phyloP scores from a whole-genome alignment of 2,888 invertebrate species.

The Hemicrepidius hirtus region DNA sequence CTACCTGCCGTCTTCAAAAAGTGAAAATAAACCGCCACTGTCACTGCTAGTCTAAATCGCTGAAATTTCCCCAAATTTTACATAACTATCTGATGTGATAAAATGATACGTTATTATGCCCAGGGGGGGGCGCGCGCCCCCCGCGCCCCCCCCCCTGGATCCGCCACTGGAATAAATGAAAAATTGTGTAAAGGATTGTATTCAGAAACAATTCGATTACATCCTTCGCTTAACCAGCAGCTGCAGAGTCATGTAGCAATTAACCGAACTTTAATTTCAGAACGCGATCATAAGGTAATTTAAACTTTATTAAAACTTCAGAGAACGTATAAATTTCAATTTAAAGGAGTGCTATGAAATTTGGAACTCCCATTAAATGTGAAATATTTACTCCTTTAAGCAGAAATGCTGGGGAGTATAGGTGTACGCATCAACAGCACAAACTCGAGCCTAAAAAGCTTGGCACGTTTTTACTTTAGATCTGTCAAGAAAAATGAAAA shows the following conservation, averaged over 20 bases:
- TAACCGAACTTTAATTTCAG: conserved; percentile 44
- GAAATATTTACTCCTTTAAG: conserved; percentile 40
- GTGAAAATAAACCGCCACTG: no score
- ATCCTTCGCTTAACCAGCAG: conserved; percentile 29
- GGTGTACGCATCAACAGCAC: conserved; percentile 3
- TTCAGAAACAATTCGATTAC: conserved; percentile 34
- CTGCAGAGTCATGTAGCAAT: conserved; percentile 36
- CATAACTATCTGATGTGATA: no score
- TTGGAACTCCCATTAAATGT: conserved; percentile 43
- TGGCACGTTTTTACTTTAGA: conserved; percentile 23
- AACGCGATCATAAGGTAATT: conserved; percentile 45
- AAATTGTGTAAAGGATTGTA: background rate
- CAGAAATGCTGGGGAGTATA: conserved; percentile 17
- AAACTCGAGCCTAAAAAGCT: background rate
- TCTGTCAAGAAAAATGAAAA: conserved; percentile 22
- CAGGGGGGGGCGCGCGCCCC: no score
- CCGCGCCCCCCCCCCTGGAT: no score
- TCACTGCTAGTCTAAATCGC: no score
- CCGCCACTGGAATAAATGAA: background rate
- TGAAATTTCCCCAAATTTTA: no score
- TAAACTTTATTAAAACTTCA: conserved; percentile 48
- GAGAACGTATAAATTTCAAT: conserved; percentile 43
- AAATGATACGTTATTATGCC: no score
- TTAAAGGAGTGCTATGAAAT: conserved; percentile 41
- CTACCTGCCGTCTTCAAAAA: no score